Evolutionary conservation across 2,113 vertebrate species (phyloP).

Genomic region (Verasper variegatus): DNA sequence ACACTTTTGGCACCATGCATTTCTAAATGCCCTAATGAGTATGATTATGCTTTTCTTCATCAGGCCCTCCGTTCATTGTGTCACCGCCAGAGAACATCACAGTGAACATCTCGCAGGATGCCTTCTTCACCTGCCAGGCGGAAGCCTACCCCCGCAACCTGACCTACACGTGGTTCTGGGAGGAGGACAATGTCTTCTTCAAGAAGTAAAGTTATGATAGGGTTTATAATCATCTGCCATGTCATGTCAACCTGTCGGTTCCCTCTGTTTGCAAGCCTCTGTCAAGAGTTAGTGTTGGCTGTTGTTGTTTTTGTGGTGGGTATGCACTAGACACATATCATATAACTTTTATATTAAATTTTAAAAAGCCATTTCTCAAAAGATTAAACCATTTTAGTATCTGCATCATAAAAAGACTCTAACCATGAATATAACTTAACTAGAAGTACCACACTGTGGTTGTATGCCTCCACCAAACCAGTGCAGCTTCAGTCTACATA

Average conservation of each 20-base stretch:
- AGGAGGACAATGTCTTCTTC: conserved; percentile 98
- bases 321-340: too few species aligned
- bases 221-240: conserved; percentile 62
- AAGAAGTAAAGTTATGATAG: conserved; percentile 92
- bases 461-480: too few species aligned
- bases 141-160: conserved; percentile 99
- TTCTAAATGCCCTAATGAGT: neutral
- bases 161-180: conserved; percentile 99
- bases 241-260: conserved; percentile 24
- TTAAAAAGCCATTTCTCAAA: too few species aligned
- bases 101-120: conserved; percentile 99
- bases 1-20: too few species aligned
- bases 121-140: conserved; percentile 98
- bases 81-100: conserved; percentile 98
- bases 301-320: too few species aligned
- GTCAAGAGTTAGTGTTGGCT: neutral
- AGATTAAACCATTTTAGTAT: too few species aligned
- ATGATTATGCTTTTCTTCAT: neutral
- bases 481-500: too few species aligned
- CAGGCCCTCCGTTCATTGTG: conserved; percentile 91
- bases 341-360: too few species aligned
- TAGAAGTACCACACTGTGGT: too few species aligned
- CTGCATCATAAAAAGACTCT: too few species aligned
- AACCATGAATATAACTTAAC: too few species aligned
- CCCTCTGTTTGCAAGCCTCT: neutral